phyloP scores from a whole-genome alignment of 2,113 vertebrate genomes.

The Dromas ardeola region DNA sequence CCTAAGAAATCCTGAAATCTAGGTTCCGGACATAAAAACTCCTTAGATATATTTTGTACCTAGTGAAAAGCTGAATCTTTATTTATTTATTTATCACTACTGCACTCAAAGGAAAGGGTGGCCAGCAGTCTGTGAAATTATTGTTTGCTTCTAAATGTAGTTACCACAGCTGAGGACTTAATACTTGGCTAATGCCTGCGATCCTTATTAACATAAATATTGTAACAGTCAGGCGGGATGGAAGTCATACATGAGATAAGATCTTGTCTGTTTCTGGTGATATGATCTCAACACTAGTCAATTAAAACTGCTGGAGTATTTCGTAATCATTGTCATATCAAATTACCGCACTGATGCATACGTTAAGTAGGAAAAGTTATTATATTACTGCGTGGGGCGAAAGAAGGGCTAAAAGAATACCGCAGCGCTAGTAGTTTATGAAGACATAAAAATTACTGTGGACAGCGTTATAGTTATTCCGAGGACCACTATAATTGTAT shows the following conservation, averaged over 20 bases:
- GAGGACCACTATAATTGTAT: conserved; percentile 43
- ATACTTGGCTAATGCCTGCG: conserved; percentile 44
- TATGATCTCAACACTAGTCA: conserved; percentile 63
- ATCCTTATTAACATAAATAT: conserved; percentile 63
- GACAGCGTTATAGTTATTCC: conserved; percentile 37
- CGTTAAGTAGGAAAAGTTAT: neutral
- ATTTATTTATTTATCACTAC: neutral
- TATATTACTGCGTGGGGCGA: neutral
- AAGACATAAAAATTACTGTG: conserved; percentile 42
- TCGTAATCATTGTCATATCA: conserved; percentile 41
- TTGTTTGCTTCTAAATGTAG: conserved; percentile 44
- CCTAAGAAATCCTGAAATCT: neutral
- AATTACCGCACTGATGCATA: neutral
- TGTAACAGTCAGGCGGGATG: conserved; percentile 16
- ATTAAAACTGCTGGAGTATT: conserved; percentile 64
- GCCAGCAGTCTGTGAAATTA: conserved; percentile 49
- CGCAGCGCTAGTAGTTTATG: conserved; percentile 1
- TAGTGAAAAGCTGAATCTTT: neutral
- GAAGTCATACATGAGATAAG: conserved; percentile 52
- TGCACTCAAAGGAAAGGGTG: neutral
- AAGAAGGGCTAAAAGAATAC: neutral
- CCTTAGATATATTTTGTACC: neutral
- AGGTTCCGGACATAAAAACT: neutral
- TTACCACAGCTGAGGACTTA: conserved; percentile 60
- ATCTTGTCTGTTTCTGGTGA: conserved; percentile 56